Evolutionary conservation across 2,888 invertebrate genomes (phyloP).

Genomic region (Philonicus albiceps): DNA sequence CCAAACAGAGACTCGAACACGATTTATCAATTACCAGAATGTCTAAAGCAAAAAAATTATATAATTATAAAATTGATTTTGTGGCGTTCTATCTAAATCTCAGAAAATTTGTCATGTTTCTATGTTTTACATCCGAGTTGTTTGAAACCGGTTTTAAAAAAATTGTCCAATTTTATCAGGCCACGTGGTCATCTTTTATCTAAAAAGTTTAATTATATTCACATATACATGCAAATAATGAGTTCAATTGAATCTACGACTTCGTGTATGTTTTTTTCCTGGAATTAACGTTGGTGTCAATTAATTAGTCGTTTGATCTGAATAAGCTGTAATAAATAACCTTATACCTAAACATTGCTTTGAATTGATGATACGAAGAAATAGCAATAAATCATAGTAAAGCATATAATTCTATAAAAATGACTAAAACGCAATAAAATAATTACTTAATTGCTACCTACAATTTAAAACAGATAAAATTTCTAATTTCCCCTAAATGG

Average conservation of each 20-base stretch:
- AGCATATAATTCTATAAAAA: too few species aligned
- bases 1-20: neutral
- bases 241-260: neutral
- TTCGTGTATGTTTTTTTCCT: neutral
- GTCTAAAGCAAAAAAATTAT: neutral
- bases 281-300: neutral
- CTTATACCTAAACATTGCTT: too few species aligned
- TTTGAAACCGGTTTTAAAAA: neutral
- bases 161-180: neutral
- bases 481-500: too few species aligned
- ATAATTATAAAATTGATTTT: neutral
- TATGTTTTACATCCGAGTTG: neutral
- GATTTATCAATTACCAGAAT: neutral
- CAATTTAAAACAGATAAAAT: too few species aligned
- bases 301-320: too few species aligned
- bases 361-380: too few species aligned
- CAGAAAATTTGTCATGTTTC: neutral
- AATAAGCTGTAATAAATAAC: too few species aligned
- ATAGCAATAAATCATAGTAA: too few species aligned
- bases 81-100: neutral
- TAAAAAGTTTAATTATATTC: neutral
- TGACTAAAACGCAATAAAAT: too few species aligned
- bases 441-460: too few species aligned
- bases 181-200: neutral
- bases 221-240: neutral